Percentiles rank a stretch among this genome's conserved stretches.
Conservation (phyloP, 2,113 vertebrate genomes). For the Petrocephalus microphthalmus region DNA sequence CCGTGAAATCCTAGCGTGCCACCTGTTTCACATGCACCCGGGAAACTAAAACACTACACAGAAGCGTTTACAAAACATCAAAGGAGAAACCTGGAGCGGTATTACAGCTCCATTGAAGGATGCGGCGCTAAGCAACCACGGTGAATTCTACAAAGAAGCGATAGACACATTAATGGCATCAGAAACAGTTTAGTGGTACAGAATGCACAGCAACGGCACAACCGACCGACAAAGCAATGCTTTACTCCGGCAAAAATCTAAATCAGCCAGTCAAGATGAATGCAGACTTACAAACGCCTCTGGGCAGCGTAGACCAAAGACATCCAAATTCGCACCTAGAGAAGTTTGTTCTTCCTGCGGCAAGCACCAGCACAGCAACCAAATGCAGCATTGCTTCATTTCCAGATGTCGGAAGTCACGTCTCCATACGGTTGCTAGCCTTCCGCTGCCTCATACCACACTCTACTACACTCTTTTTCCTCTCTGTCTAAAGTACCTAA, state of each 20-base stretch:
- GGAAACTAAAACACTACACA: not conserved
- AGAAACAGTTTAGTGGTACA: not conserved
- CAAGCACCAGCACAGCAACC: not conserved
- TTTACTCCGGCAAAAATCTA: not conserved
- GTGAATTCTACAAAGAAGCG: not conserved
- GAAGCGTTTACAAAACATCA: not conserved
- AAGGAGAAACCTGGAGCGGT: not conserved
- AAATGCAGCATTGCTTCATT: not conserved
- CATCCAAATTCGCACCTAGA: not conserved
- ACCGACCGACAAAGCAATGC: not conserved
- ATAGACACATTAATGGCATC: not conserved
- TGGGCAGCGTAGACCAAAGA: not conserved
- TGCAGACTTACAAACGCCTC: not conserved
- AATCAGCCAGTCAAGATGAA: not conserved
- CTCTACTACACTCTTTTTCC: not conserved
- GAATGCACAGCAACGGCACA: not conserved
- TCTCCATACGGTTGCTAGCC: not conserved
- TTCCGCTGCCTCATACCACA: not conserved
- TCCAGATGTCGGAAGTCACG: not conserved
- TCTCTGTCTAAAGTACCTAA: not conserved
- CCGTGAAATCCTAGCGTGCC: not conserved
- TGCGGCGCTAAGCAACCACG: not conserved
- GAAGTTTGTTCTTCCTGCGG: not conserved
- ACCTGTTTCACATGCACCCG: not conserved
- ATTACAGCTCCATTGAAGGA: not conserved